Evolutionary conservation across 1,140 invertebrate species (phyloP), one percentile per base, ranked within the genome.

Genomic region (Tetranychus urticae): DNA sequence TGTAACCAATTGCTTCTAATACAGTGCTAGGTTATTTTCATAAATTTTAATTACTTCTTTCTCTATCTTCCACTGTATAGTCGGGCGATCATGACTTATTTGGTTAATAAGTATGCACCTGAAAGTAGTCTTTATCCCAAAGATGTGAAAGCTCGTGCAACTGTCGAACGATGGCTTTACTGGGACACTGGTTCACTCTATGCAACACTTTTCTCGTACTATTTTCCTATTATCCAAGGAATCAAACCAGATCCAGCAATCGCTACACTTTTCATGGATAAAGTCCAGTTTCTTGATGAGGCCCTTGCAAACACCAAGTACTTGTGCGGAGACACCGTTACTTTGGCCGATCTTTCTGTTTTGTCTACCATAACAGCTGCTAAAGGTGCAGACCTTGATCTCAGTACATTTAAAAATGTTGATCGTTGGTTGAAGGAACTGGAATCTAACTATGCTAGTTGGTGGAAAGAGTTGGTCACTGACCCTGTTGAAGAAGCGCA

Each of bases 281-380:
- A 52, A 23, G n/a, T 23, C 2, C 2, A 31, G 23, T 5, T 52
- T 33, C 50, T 52, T 23, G 31, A 52, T 52, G n/a, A 13, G 31
- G 5, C n/a, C 23, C 65, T 77, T 2, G 39, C 8, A 31, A 54
- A 54, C 1, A 69, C 68, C 0, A 64, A 65, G n/a, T 76, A 71
- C 68, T 68, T 71, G 12, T 71, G 70, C 13, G 74, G 71, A 23
- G 64, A 69, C n/a, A 60, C 65, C 13, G 70, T 86, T 13, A 86
- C 84, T 33, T 69, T 88, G 10, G 85, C 85, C 6, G 85, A 73
- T 62, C 63, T 73, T 34, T 68, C 70, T 5, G 52, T 72, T 14
- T 65, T 69, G 34, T 66, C 67, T 50, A 62, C 68, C 33, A 52
- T 71, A 8, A 47, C 64, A n/a, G 60, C 61, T 39, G 46, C 57